Conservation (phyloP, 2,888 invertebrate species). For the Dasypolia templi region DNA sequence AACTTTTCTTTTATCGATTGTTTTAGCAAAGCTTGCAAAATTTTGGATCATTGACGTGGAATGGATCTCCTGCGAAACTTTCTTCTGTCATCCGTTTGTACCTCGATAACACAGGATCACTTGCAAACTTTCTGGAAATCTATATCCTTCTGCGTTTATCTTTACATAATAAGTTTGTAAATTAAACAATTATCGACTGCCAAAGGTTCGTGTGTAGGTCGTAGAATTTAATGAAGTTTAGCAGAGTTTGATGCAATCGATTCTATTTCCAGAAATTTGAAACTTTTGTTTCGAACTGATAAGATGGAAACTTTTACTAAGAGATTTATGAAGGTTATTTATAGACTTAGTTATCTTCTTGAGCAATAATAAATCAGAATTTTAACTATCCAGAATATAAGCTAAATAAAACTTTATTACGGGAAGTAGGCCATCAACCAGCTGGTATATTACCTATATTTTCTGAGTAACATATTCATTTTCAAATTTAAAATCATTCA, state of each 20-base stretch:
- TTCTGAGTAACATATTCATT: neutral
- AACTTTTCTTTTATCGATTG: neutral
- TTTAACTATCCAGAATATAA: neutral
- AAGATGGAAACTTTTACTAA: constrained; percentile 10
- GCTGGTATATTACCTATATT: neutral
- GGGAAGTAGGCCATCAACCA: neutral
- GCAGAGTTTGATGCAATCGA: constrained; percentile 20
- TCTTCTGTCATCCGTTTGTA: neutral
- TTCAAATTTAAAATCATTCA: too few relatives aligned
- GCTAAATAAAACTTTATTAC: neutral
- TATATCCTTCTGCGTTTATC: constrained; percentile 7
- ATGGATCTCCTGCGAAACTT: neutral
- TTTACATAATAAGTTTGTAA: constrained; percentile 41
- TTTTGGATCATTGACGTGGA: neutral
- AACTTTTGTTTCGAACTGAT: constrained; percentile 46
- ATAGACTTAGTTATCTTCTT: constrained; percentile 2
- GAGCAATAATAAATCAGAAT: neutral
- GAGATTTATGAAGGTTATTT: constrained; percentile 15
- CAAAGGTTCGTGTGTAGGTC: constrained; percentile 29
- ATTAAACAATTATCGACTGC: constrained; percentile 45
- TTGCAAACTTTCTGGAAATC: constrained; percentile 32
- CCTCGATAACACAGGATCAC: neutral
- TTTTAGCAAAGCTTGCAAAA: neutral
- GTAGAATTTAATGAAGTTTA: constrained; percentile 25
- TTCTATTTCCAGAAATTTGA: constrained; percentile 12